Evolutionary conservation across 1,140 invertebrate species (phyloP), one percentile per base, ranked within the genome.

Genomic region (Dendroctonus valens): DNA sequence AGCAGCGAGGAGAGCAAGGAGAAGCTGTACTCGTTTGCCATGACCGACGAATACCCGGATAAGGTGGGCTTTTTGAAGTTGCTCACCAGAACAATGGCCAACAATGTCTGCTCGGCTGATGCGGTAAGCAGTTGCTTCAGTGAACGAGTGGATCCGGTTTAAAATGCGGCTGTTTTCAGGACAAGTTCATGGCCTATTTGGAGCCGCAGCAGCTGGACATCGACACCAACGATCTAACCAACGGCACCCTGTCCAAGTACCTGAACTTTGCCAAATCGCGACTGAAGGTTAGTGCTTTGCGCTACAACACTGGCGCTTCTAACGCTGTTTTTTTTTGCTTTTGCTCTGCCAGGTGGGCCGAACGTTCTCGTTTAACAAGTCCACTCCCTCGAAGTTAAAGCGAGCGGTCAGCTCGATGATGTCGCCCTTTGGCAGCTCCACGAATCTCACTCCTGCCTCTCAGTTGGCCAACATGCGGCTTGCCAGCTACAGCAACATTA

Each of bases 351-450:
- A 67, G 65, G 92, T 98, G 15, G 92, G 92, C 52, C 84, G 94
- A 70, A 94, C 94, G 59, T 91, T 97, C 74, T 96, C 94, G 59
- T 94, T 97, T 78, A 96, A 94, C 79, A 94, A 94, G 80, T 68
- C 66, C 5, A 97, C 94, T 6, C 94, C 94, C 15, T 92, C 89
- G 55, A 95, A 94, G 80, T 77, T 97, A 70, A 97, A 96, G 81
- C 84, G 94, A 57, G 94, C 95, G 5, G 90, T 97, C 75, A 96
- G 93, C 8, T 93, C 93, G n/a, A 90, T 94, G 84, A 94, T 95
- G 89, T 94, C 92, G 70, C 92, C 93, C 6, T 92, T 93, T 80
- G 90, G 89, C 59, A 90, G 87, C 70, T 89, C 87, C 8, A 88
- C 88, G 62, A 91, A 89, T 71, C 81, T 92, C 51, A 90, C 90